Base-by-base conservation (phyloP, 1,140 invertebrate genomes). In the Luehdorfia chinensis region DNA sequence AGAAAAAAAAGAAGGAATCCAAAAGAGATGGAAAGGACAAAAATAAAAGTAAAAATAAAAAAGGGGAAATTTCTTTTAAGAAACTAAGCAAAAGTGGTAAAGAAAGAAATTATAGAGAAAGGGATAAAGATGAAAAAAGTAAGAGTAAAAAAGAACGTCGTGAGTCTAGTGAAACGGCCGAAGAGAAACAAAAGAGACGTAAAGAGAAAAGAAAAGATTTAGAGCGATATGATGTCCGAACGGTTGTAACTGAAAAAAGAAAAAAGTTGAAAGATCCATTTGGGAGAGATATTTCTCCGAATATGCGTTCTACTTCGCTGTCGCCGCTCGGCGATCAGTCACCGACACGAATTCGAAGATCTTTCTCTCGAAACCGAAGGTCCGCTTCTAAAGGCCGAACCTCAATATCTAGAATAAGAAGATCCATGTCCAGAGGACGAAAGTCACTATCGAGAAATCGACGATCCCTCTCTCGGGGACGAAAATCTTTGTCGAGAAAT, bases 61-160 rank as follows among this genome's bases (percentile, higher is more conserved):
- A 81, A 60, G 51, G 50, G 7, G 86, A 84, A 34, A 76, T 91
- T 15, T 80, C 90, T 0, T 97, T 96, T 87, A 96, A 95, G 60
- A 95, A 95, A 73, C 83, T 94, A 1, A 93, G 93, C 5, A 95
- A 94, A 66, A 92, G 84, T 55, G 92, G 91, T 3, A 95, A 95
- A 68, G 94, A 94, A 53, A 84, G 95, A 41, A 95, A 94, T 62
- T 97, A 96, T 66, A 88, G 95, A 0, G 93, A 93, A 28, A 92
- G 93, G 32, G 91, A 87, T 55, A 81, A 86, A 48, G 87, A 73
- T 47, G 68, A 70, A 5, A 63, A 64, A 55, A 32, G 60, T 55
- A 59, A 78, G 70, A 8, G 54, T 50, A 84, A 71, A 19, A 65
- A 59, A 5, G 72, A 77, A n/a, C 51, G 71, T 1, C 65, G 75